Base-by-base conservation (phyloP, 2,888 invertebrate species). In the Pandemis cinnamomeana region DNA sequence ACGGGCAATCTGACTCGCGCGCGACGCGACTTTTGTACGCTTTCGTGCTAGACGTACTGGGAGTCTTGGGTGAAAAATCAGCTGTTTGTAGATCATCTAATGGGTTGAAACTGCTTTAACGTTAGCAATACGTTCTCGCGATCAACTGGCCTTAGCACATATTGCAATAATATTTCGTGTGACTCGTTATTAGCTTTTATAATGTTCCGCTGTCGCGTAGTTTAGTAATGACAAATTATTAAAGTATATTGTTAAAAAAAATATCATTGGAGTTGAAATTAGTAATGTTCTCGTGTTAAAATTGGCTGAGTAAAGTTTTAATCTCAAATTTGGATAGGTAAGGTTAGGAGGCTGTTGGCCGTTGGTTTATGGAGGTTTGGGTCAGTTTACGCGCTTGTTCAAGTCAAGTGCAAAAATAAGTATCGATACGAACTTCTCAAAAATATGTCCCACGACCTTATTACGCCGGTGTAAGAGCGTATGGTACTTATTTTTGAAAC, bases 141-240 rank as follows among this genome's bases (percentile, higher is more conserved):
- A 67, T 60, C 63, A 68, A 79, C 79, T 78, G 78, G 77, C 76
- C 75, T 78, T 77, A 83, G 84, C 87, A 86, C 86, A 80, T 81
- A 83, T 83, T 82, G 84, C 85, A 87, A 87, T 87, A 85, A 84
- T 86, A 84, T 84, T 85, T 72, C 63, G n/a, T 69, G 82, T 85
- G 86, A 85, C 82, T 87, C 85, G 86, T 89, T 89, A 84, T 83
- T 90, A 90, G 90, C 90, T 91, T 90, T 89, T 89, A 87, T 88
- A 89, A 88, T 82, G 86, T 89, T 88, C 87, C 82, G 88, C 91
- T 90, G 81, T 86, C 78, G 80, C 82, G 83, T 90, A 89, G 87
- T 78, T 81, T 88, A 87, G 83, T 83, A 84, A 80, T 81, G 81
- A 85, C 77, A 83, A 82, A 84, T 81, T 82, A 79, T 71, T 77